Evolutionary conservation across 2,888 invertebrate species (phyloP).

Genomic region (Lasioglossum oenotherae): DNA sequence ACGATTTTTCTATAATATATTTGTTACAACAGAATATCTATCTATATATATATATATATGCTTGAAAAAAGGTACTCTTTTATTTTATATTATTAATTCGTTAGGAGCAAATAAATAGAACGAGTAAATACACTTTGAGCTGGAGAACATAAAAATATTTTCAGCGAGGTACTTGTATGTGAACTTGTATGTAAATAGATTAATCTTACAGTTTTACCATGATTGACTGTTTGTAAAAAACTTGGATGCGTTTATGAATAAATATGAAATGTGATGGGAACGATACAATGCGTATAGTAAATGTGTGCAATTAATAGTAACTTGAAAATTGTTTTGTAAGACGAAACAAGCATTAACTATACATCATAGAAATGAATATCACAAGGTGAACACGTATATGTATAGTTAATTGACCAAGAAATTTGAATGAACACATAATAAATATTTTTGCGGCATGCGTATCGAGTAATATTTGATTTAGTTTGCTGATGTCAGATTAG

Average conservation of each 20-base stretch:
- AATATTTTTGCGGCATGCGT: constrained; percentile 49
- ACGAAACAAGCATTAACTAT: constrained; percentile 21
- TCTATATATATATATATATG: constrained; percentile 6
- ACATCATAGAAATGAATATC: constrained; percentile 46
- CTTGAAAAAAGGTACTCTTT: constrained; percentile 20
- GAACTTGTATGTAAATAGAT: constrained; percentile 20
- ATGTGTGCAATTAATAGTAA: constrained; percentile 23
- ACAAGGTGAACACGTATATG: constrained; percentile 53
- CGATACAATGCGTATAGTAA: constrained; percentile 13
- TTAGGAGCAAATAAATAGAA: constrained; percentile 35
- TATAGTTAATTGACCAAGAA: constrained; percentile 53
- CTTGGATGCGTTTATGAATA: constrained; percentile 7
- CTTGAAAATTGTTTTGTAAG: constrained; percentile 19
- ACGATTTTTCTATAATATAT: constrained; percentile 32
- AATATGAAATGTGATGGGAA: neutral
- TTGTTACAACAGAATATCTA: constrained; percentile 45
- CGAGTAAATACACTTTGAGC: constrained; percentile 34
- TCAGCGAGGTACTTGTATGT: constrained; percentile 22
- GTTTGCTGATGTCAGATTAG: constrained; percentile 48
- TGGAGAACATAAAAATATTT: constrained; percentile 24
- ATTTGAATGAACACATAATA: constrained; percentile 54
- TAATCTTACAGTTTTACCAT: neutral
- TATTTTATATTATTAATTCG: constrained; percentile 29
- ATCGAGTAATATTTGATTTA: constrained; percentile 68
- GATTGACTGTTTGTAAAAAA: constrained; percentile 19